Evolutionary conservation across 1,140 invertebrate species (phyloP).

Genomic region (Cylas formicarius): DNA sequence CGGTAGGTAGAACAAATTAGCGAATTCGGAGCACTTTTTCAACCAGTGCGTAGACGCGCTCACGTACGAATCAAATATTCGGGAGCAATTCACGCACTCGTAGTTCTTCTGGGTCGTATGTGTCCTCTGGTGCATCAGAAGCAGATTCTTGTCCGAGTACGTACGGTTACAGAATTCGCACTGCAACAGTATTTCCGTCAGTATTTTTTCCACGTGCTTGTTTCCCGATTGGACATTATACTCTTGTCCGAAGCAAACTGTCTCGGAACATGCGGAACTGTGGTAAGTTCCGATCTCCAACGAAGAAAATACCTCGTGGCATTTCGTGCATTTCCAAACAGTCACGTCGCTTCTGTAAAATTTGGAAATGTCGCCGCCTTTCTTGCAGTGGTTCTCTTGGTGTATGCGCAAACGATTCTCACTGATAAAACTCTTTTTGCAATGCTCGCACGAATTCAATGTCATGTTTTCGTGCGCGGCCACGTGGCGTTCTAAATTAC

Average conservation of each 20-base stretch:
- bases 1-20: slow-evolving; percentile 39
- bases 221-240: not conserved
- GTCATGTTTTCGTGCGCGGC: slow-evolving; percentile 31
- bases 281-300: slow-evolving; percentile 25
- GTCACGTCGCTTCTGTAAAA: slow-evolving; percentile 40
- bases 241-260: not conserved
- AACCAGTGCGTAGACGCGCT: slow-evolving; percentile 48
- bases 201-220: slow-evolving; percentile 32
- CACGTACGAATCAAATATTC: slow-evolving; percentile 45
- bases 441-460: slow-evolving; percentile 37
- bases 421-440: slow-evolving; percentile 40
- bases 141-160: slow-evolving; percentile 44
- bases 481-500: slow-evolving; percentile 37
- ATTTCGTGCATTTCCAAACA: slow-evolving; percentile 40
- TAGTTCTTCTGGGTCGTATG: slow-evolving; percentile 49
- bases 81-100: slow-evolving; percentile 48
- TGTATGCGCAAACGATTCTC: slow-evolving; percentile 40
- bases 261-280: slow-evolving; percentile 27
- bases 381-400: slow-evolving; percentile 42
- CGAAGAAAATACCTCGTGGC: slow-evolving; percentile 39
- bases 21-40: slow-evolving; percentile 47
- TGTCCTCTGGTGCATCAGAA: slow-evolving; percentile 44
- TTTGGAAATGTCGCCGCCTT: slow-evolving; percentile 37
- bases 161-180: slow-evolving; percentile 53
- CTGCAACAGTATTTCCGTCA: slow-evolving; percentile 45